Base-by-base conservation (phyloP, 2,113 vertebrate genomes). In the Thymallus thymallus region DNA sequence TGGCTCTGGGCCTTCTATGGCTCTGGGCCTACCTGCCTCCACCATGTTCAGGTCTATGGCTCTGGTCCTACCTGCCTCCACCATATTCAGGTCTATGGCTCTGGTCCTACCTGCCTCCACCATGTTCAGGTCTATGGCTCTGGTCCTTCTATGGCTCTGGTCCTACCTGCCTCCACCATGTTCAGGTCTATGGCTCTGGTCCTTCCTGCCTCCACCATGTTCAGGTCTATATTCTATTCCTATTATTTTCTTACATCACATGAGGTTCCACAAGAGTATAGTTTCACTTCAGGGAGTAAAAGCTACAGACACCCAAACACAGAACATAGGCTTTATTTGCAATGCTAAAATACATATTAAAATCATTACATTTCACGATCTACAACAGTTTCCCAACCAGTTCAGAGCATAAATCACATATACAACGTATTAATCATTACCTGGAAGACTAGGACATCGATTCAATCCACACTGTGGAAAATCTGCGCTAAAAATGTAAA, bases 171-270 rank as follows among this genome's bases (percentile, higher is more conserved):
- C 69, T 71, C 46, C 30, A 7, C 35, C 1, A 35, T 35, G 35
- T 35, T 9, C 0, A n/a, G n/a, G n/a, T n/a, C n/a, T n/a, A 35
- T 35, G 35, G 7, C 7, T 35, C 35, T 35, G 35, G 35, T 1
- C 2, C 35, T 41, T 9, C 62, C 51, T 65, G 61, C 22, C 69
- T 71, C 46, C 30, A 7, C 35, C 1, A 41, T 41, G 35, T 41
- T 10, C 0, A 1, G 51, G 29, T 85, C 16, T 0, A 78, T 84
- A 73, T 55, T 79, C 66, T 32, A 41, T 85, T 84, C 77, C 80
- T 24, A 5, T 60, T 29, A 29, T 16, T 2, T 66, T 69, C 64
- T 77, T 77, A 68, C 4, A 20, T 41, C 76, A 68, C 4, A 20
- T 41, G 35, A 80, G 29, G 51, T n/a, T 78, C 79, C 62, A 32